phyloP scores from a whole-genome alignment of 2,113 vertebrate genomes.

The Sebastes fasciatus region DNA sequence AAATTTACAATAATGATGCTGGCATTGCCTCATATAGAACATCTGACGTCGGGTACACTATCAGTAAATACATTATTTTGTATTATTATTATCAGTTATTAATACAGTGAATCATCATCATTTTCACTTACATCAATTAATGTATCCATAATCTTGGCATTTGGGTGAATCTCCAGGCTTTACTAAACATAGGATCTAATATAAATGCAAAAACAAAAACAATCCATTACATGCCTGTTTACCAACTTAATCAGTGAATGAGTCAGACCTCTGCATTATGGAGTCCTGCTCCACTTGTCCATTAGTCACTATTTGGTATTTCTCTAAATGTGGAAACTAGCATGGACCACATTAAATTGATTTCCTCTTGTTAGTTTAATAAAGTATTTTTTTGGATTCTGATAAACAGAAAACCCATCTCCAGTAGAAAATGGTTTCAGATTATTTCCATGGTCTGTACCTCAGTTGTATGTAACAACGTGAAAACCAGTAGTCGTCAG shows the following conservation, averaged over 20 bases:
- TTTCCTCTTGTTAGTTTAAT: slow-evolving; percentile 13
- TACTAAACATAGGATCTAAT: not conserved
- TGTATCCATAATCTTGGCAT: not conserved
- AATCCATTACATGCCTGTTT: not conserved
- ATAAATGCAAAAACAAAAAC: not conserved
- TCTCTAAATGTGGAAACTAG: slow-evolving; percentile 3
- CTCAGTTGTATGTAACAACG: no score
- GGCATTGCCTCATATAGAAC: no score
- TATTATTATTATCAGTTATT: no score
- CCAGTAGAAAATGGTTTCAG: not conserved
- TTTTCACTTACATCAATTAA: not conserved
- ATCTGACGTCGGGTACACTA: no score
- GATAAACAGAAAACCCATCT: not conserved
- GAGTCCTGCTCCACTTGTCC: not conserved
- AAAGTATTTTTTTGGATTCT: not conserved
- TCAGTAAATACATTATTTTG: no score
- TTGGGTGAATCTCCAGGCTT: not conserved
- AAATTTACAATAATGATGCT: no score
- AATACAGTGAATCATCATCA: no score
- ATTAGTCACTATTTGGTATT: not conserved
- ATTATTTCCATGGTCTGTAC: not conserved
- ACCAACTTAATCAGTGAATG: not conserved
- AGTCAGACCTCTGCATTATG: not conserved
- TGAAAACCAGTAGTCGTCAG: no score
- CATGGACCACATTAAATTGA: not conserved